Evolutionary conservation across 1,140 invertebrate species (phyloP), one percentile per base, ranked within the genome.

Genomic region (Magallana ariakensis): DNA sequence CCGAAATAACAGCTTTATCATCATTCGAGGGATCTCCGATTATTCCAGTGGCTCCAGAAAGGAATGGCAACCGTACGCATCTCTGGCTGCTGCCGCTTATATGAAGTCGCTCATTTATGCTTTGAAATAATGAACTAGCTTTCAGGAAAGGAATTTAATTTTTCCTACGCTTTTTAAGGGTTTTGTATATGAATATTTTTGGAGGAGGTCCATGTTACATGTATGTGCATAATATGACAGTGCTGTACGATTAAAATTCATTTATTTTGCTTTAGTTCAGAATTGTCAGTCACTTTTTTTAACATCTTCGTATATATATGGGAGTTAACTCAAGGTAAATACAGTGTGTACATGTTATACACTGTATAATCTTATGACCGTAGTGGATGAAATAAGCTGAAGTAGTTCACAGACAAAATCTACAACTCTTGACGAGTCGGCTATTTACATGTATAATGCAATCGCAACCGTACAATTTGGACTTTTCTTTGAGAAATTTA

Each of bases 31-130:
- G 87, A 98, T 99, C 90, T 96, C 98, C 10, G 99, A 99, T 94
- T 99, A 99, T 94, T 97, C 97, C 92, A 98, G 99, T 93, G 99
- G 99, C 7, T 97, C 97, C 0, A 97, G 97, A 83, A 97, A 98
- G 92, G 98, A 99, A 92, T 99, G 98, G 98, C 98, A 99, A 93
- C 97, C 98, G 0, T 98, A 98, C 94, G 97, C 98, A 0, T 96
- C 98, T 0, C 95, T 99, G 2, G 97, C 97, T 0, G 98, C 98
- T 8, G 98, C 98, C 0, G 96, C 97, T 82, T 98, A 98, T 75
- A 97, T 98, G 95, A 99, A 99, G 95, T 96, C 97, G 9, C 96
- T 99, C 87, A 97, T 99, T 83, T 88, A 89, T 84, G 88, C 90
- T 9, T 75, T 94, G 80, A 16, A n/a, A n/a, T 75, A 13, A 46